Percentiles rank a stretch among this genome's conserved stretches.
Conservation (phyloP, 2,888 invertebrate genomes). For the Orthonevra nobilis region DNA sequence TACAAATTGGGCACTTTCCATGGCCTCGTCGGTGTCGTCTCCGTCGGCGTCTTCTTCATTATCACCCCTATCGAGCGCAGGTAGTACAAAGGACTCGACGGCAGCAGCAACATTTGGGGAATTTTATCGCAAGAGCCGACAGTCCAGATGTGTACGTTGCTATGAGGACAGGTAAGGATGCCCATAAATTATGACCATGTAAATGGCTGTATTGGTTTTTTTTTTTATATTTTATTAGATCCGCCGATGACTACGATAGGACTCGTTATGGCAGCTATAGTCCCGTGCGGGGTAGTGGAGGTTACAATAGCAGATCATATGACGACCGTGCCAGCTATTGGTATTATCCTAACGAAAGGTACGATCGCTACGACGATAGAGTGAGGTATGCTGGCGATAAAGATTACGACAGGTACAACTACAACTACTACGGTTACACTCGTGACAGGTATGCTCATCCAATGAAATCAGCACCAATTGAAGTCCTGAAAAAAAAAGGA, state of each 20-base stretch:
- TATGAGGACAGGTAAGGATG: constrained; percentile 76
- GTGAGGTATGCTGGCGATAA: constrained; percentile 72
- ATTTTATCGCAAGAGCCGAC: constrained; percentile 75
- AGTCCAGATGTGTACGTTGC: constrained; percentile 78
- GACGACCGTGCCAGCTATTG: constrained; percentile 76
- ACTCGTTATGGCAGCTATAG: constrained; percentile 59
- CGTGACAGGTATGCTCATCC: constrained; percentile 64
- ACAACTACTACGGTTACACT: constrained; percentile 55
- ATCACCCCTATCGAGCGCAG: constrained; percentile 28
- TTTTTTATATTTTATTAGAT: constrained; percentile 52
- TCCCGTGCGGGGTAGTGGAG: constrained; percentile 47
- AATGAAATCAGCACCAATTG: neutral
- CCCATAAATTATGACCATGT: neutral
- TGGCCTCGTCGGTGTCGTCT: constrained; percentile 43
- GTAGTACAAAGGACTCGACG: constrained; percentile 43
- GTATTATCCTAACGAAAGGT: constrained; percentile 74
- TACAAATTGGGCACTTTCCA: constrained; percentile 49
- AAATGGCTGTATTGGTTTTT: neutral
- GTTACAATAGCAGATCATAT: constrained; percentile 74
- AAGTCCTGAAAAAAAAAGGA: neutral
- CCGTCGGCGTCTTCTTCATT: constrained; percentile 37
- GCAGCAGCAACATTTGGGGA: constrained; percentile 72
- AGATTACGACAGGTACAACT: constrained; percentile 74
- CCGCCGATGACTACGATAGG: constrained; percentile 69
- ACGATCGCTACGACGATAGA: constrained; percentile 76